Conservation (phyloP, 2,113 vertebrate genomes). For the Rhynchopsitta pachyrhyncha region DNA sequence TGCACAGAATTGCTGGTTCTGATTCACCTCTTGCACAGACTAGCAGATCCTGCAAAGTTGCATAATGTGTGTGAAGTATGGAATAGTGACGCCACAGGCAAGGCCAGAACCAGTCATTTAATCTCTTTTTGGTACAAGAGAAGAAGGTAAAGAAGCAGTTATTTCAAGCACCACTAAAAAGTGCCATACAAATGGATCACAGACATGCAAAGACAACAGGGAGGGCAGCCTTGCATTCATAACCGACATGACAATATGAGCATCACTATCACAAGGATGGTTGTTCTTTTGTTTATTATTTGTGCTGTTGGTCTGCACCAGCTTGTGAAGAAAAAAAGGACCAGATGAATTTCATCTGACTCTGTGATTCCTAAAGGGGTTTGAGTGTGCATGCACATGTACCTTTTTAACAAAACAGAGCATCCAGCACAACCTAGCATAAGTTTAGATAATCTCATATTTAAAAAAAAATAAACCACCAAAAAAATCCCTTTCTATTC, state of each 20-base stretch:
- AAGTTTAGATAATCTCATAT: neutral
- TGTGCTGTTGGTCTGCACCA: neutral
- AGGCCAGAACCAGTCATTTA: neutral
- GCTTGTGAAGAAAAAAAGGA: neutral
- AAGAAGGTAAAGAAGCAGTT: neutral
- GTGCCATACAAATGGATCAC: neutral
- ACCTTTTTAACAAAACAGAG: neutral
- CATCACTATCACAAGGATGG: rapidly evolving
- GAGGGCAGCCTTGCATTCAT: neutral
- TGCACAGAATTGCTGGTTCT: neutral
- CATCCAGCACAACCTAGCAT: neutral
- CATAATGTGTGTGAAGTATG: neutral
- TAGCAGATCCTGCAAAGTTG: neutral
- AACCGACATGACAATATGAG: rapidly evolving
- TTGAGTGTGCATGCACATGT: rapidly evolving
- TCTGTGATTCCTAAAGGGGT: neutral
- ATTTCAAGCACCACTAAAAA: neutral
- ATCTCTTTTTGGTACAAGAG: neutral
- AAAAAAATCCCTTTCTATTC: neutral
- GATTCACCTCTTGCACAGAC: neutral
- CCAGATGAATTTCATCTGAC: neutral
- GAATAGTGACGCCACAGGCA: neutral
- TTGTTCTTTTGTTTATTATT: neutral
- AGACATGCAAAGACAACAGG: rapidly evolving
- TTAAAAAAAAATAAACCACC: neutral